phyloP scores from a whole-genome alignment of 2,113 vertebrate species.

The Scomber colias region DNA sequence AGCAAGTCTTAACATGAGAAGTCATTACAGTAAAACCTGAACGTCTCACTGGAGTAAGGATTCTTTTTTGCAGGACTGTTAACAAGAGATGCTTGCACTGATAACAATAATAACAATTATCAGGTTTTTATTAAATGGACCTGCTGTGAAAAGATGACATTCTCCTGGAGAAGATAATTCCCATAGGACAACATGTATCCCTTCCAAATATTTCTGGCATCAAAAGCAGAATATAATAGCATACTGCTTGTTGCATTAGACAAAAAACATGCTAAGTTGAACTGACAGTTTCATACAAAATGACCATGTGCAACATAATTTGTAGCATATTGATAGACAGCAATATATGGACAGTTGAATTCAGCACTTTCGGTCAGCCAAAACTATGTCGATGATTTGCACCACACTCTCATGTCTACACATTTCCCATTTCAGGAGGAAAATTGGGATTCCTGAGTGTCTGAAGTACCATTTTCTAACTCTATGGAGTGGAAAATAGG shows the following conservation, averaged over 20 bases:
- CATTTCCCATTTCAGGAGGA: constrained; percentile 83
- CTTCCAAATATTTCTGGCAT: too few species aligned
- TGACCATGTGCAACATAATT: constrained; percentile 2
- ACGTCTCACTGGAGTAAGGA: neutral
- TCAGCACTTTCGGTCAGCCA: constrained; percentile 58
- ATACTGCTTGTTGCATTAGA: too few species aligned
- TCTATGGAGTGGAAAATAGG: constrained; percentile 86
- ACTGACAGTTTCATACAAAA: constrained; percentile 14
- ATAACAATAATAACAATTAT: too few species aligned
- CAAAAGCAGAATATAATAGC: too few species aligned
- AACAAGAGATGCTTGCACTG: too few species aligned
- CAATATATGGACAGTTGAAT: constrained; percentile 44
- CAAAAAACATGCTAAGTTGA: neutral
- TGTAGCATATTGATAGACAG: constrained; percentile 15
- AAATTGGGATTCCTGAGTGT: constrained; percentile 85
- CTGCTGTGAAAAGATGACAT: too few species aligned
- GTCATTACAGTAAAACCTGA: neutral
- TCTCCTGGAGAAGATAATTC: too few species aligned
- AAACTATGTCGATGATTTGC: constrained; percentile 73
- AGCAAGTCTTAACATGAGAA: neutral
- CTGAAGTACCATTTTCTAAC: constrained; percentile 86
- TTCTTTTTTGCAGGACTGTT: neutral
- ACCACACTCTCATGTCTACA: constrained; percentile 76
- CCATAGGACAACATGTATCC: too few species aligned
- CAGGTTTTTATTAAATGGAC: too few species aligned